Evolutionary conservation across 2,888 invertebrate species (phyloP), one percentile per base, ranked within the genome.

Genomic region (Eristalis pertinax): DNA sequence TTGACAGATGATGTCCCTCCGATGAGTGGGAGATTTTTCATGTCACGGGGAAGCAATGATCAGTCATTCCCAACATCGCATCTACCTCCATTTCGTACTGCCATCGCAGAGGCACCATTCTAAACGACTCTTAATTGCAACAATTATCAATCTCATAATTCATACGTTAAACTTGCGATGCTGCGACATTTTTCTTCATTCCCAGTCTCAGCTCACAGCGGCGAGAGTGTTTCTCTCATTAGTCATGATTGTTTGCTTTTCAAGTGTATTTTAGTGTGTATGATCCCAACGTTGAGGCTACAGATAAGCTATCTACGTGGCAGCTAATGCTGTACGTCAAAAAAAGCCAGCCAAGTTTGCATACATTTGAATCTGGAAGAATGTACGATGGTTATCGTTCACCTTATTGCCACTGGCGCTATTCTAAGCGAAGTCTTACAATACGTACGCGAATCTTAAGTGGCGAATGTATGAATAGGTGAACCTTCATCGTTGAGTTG

Each of bases 111-210:
- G 58, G 4, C 11, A 3, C 10, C 11, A 65, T 26, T 38, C 19
- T 65, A 32, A n/a, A 22, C 22, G 26, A 38, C 60, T 35, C 41
- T 63, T 70, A 70, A 78, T 70, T 70, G 70, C 56, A 35, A 15
- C 56, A 70, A 64, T 64, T 63, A 78, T 70, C 13, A 68, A 58
- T 29, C 24, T 38, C 38, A 38, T 77, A 56, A 22, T 69, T 62
- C 15, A 41, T 19, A 15, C 11, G 24, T 50, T 56, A 62, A 68
- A 62, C 35, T 32, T 19, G 50, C 70, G 26, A 19, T 19, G 26
- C 38, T 24, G 60, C 29, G 63, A 69, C 56, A 56, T 32, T 70
- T 70, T 32, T 38, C 77, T 56, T 64, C 50, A 64, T 69, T 43
- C 64, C 35, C 50, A 7, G 43, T 56, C n/a, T 4, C 26, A 26